phyloP scores from a whole-genome alignment of 2,113 vertebrate species.

The Trogon surrucura region DNA sequence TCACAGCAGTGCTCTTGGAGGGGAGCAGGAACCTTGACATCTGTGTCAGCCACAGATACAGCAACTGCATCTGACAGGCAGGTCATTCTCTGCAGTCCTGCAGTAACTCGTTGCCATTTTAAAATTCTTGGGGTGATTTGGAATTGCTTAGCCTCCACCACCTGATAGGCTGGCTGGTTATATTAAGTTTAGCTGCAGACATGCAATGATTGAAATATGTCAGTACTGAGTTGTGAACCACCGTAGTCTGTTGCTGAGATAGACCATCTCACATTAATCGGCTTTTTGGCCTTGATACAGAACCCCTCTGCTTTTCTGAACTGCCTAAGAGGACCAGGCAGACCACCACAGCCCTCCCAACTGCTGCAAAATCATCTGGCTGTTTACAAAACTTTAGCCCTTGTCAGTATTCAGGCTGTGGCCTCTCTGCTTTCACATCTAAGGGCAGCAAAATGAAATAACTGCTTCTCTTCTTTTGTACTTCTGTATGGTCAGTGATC shows the following conservation, averaged over 20 bases:
- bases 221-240: background rate
- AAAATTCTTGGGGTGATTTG: background rate
- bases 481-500: background rate
- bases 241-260: background rate
- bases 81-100: constrained; percentile 31
- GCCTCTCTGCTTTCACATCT: background rate
- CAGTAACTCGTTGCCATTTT: background rate
- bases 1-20: background rate
- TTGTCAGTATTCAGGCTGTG: background rate
- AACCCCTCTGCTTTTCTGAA: background rate
- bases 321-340: background rate
- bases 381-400: background rate
- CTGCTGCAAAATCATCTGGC: background rate
- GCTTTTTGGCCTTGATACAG: background rate
- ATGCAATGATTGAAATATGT: constrained; percentile 51
- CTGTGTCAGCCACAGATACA: background rate
- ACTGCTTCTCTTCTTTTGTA: background rate
- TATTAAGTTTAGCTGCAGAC: constrained; percentile 5
- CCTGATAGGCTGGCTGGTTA: background rate
- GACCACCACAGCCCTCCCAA: background rate
- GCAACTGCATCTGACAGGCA: background rate
- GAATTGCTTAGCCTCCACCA: background rate
- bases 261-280: constrained; percentile 13
- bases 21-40: background rate
- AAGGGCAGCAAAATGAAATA: background rate